Evolutionary conservation across 2,797 vertebrate species (phyloP), one percentile per base, ranked within the genome.

Genomic region (Podarcis siculus): DNA sequence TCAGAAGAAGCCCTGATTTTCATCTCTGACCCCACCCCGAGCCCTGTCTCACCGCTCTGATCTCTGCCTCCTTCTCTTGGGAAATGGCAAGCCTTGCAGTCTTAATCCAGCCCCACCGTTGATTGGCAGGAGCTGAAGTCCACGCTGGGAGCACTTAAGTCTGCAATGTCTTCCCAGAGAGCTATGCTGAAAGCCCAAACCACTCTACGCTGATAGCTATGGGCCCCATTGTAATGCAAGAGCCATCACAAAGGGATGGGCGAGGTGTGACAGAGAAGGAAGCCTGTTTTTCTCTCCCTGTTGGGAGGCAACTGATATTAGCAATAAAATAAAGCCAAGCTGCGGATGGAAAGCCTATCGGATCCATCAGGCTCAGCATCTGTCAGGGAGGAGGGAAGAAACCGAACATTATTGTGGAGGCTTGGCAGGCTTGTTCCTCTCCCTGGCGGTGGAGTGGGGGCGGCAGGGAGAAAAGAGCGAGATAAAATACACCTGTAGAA

Each of bases 361-460:
- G 93, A 95, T 94, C 92, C 92, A 92, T 89, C 92, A 93, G 30
- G 93, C 90, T 66, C 4, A 0, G 93, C 89, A 61, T 87, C 83
- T 55, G 89, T 88, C 83, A 0, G 83, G 67, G 75, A 83, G 45
- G 82, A 37, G 66, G 67, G 25, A 85, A 71, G 73, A 79, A 49
- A 77, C 77, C 12, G 35, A 55, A 55, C 2, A 85, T 83, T 90
- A 71, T 92, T 94, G 91, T 92, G 30, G 0, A 37, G 25, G 79
- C 75, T 87, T 73, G 67, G 82, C 21, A 2, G 32, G 2, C 35
- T 35, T 4, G 32, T 72, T 85, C 77, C 78, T 89, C 87, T 39
- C 0, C 0, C 89, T 85, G 89, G 76, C 72, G 37, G n/a, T 10
- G 69, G 2, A 9, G n/a, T 0, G 69, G 71, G 19, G 9, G 23